Evolutionary conservation across 2,113 vertebrate species (phyloP).

Genomic region (Colius striatus): DNA sequence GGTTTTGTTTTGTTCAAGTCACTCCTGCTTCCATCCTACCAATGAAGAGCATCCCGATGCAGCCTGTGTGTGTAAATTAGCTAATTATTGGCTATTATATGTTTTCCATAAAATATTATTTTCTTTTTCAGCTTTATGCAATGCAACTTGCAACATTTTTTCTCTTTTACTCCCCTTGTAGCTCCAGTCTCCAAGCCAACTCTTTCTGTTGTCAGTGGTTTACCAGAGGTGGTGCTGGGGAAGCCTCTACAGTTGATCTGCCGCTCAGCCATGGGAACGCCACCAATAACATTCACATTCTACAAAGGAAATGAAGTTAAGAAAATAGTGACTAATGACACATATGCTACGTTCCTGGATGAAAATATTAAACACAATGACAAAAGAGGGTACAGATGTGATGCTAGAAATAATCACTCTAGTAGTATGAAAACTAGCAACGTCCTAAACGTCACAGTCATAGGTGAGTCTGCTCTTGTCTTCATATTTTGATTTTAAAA

Average conservation of each 20-base stretch:
- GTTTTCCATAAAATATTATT: not conserved
- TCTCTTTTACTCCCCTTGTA: constrained; percentile 10
- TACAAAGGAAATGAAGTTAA: constrained; percentile 38
- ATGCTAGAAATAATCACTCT: constrained; percentile 62
- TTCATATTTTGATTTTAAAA: not conserved
- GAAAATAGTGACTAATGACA: not conserved
- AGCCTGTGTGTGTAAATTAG: not conserved
- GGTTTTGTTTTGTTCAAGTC: not conserved
- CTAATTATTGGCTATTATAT: not conserved
- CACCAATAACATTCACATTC: constrained; percentile 66
- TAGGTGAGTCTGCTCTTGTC: constrained; percentile 54
- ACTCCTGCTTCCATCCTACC: not conserved
- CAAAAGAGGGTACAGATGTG: constrained; percentile 52
- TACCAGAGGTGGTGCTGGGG: constrained; percentile 50
- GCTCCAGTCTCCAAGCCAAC: constrained; percentile 69
- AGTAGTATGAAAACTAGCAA: constrained; percentile 36
- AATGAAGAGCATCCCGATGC: not conserved
- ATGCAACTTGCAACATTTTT: not conserved
- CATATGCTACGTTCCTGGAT: constrained; percentile 36
- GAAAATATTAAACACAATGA: constrained; percentile 17
- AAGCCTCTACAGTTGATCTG: constrained; percentile 50
- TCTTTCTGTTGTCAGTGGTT: constrained; percentile 18
- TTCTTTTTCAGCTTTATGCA: not conserved
- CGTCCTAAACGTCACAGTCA: constrained; percentile 67
- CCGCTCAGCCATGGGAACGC: constrained; percentile 48